These are phyloP conservation scores for Glyptemys insculpta DNA, from an alignment of 2,797 vertebrate genomes.

Conservation along the genomic window DNA sequence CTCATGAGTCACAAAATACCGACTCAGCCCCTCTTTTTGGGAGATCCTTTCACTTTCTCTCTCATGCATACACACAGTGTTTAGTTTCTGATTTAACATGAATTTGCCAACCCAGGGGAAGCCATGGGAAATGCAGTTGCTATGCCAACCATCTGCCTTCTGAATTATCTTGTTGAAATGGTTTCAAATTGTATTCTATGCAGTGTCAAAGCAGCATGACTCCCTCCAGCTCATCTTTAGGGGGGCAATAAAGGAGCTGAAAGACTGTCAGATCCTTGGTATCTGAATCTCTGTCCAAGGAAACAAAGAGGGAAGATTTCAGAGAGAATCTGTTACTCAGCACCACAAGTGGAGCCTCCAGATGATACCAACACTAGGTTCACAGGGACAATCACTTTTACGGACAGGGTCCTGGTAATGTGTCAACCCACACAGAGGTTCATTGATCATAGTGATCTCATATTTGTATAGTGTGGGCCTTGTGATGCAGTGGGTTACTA, in stretches of 20 bases:
- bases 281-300: neutral
- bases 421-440: too few relatives aligned
- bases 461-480: too few relatives aligned
- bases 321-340: neutral
- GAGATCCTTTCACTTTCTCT: too few relatives aligned
- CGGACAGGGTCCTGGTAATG: too few relatives aligned
- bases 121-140: conserved; percentile 61
- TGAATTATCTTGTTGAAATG: neutral
- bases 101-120: neutral
- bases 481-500: too few relatives aligned
- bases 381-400: neutral
- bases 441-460: too few relatives aligned
- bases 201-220: neutral
- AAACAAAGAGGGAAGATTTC: neutral
- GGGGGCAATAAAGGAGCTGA: neutral
- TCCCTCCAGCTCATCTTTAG: neutral
- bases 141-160: conserved; percentile 58
- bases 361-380: neutral
- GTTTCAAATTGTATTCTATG: conserved; percentile 59
- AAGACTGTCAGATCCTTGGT: neutral
- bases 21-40: neutral
- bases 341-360: rapidly evolving
- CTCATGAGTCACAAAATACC: neutral
- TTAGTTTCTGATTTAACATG: neutral
- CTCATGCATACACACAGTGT: neutral